Conservation (phyloP, 1,140 invertebrate species). For the Hylyphantes graminicola region DNA sequence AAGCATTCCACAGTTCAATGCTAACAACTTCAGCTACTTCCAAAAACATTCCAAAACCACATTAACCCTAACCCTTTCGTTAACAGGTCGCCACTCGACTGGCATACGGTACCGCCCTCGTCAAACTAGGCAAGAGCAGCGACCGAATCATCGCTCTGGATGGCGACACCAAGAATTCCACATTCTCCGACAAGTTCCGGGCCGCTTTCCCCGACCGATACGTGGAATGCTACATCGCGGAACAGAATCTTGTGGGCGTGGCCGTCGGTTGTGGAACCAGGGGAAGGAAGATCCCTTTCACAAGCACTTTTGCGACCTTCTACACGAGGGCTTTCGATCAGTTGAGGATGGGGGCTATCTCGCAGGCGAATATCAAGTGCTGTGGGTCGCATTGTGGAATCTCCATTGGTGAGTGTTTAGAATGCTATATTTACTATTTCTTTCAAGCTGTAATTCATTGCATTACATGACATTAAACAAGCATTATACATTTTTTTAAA, state of each 20-base stretch:
- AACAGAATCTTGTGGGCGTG: constrained; percentile 97
- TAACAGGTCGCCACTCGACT: constrained; percentile 85
- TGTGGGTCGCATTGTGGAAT: constrained; percentile 95
- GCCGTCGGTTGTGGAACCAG: constrained; percentile 92
- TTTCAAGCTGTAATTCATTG: not conserved
- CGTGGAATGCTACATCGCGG: constrained; percentile 98
- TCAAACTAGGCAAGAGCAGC: constrained; percentile 87
- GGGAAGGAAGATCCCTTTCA: constrained; percentile 89
- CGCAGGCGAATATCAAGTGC: constrained; percentile 97
- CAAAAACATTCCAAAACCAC: no score
- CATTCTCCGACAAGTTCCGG: constrained; percentile 93
- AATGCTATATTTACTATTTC: not conserved
- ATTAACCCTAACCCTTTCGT: not conserved
- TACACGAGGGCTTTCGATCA: constrained; percentile 96
- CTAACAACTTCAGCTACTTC: no score
- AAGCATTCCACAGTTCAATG: no score
- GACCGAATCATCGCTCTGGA: constrained; percentile 89
- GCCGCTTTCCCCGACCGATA: constrained; percentile 78
- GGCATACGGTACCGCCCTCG: constrained; percentile 93
- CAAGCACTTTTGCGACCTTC: constrained; percentile 98
- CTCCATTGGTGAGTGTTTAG: constrained; percentile 73
- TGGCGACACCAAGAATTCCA: constrained; percentile 98
- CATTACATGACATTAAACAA: not conserved
- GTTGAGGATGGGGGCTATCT: constrained; percentile 98
- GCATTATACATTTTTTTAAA: not conserved